Conservation (phyloP, 1,140 invertebrate species). For the Halyomorpha halys region DNA sequence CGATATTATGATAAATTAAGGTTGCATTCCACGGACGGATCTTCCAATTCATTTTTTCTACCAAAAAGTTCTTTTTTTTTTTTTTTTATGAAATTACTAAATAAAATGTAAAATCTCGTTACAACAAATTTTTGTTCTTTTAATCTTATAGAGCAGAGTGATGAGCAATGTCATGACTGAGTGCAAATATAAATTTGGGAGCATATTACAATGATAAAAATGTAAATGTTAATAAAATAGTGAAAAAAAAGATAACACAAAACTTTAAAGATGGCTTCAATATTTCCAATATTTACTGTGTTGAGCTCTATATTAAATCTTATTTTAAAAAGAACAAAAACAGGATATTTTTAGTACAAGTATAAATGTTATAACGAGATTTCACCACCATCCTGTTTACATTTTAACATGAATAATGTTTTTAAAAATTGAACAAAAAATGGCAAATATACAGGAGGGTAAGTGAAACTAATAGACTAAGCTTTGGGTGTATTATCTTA, state of each 20-base stretch:
- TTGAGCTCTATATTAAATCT: neutral
- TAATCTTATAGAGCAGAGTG: slow-evolving; percentile 3
- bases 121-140: slow-evolving; percentile 14
- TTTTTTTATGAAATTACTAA: neutral
- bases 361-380: slow-evolving; percentile 21
- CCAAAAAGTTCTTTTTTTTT: neutral
- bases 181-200: slow-evolving; percentile 21
- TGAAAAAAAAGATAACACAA: neutral
- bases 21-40: slow-evolving; percentile 9
- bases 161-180: neutral
- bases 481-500: neutral
- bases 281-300: neutral
- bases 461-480: neutral
- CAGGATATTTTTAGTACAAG: neutral
- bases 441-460: neutral
- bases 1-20: neutral
- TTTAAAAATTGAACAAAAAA: neutral
- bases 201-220: slow-evolving; percentile 20
- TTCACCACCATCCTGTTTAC: slow-evolving; percentile 3
- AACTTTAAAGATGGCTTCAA: neutral
- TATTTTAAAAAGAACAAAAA: neutral
- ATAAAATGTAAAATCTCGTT: slow-evolving; percentile 25
- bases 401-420: no score
- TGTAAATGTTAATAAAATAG: neutral
- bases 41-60: neutral